Evolutionary conservation across 2,113 vertebrate genomes (phyloP), one percentile per base, ranked within the genome.

Genomic region (Recurvirostra avosetta): DNA sequence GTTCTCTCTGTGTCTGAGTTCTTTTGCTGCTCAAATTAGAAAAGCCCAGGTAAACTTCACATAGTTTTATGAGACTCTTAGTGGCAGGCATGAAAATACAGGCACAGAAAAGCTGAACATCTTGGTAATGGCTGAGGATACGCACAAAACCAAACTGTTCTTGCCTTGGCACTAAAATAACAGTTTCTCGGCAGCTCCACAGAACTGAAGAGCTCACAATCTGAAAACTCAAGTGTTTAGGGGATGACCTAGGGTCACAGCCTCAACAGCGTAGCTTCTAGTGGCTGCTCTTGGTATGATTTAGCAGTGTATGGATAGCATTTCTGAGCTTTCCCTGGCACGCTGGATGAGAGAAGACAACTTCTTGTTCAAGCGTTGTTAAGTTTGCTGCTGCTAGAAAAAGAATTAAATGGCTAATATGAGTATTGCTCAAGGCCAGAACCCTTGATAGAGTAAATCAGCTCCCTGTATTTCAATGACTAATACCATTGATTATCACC

Each of bases 401-500:
- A 72, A 77, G 26, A 78, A 89, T 82, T 85, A 68, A 94, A 74
- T 61, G 32, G 45, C 53, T 73, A 76, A 52, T 63, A 20, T 22
- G 56, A 70, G 43, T 72, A 68, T 79, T 92, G 45, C 82, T 95
- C 25, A 85, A 76, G 77, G 80, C 74, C 45, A 82, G 84, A 94
- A 62, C 40, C 38, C 23, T 53, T 56, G 71, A 66, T 52, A 87
- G 80, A 62, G 84, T 88, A 92, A 91, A 90, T 72, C 91, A 88
- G 16, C 26, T 75, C 70, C 45, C 23, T 87, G 66, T 93, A 76
- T 95, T 78, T 92, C 62, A 38, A 4, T 88, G 94, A 79, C 73
- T 85, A 92, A 82, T 87, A 75, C 30, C 76, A 91, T 76, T 94
- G 94, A 90, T 95, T 94, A 91, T 81, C 65, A 61, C 52, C 55